Evolutionary conservation across 2,113 vertebrate genomes (phyloP), one percentile per base, ranked within the genome.

Genomic region (Diadophis punctatus): DNA sequence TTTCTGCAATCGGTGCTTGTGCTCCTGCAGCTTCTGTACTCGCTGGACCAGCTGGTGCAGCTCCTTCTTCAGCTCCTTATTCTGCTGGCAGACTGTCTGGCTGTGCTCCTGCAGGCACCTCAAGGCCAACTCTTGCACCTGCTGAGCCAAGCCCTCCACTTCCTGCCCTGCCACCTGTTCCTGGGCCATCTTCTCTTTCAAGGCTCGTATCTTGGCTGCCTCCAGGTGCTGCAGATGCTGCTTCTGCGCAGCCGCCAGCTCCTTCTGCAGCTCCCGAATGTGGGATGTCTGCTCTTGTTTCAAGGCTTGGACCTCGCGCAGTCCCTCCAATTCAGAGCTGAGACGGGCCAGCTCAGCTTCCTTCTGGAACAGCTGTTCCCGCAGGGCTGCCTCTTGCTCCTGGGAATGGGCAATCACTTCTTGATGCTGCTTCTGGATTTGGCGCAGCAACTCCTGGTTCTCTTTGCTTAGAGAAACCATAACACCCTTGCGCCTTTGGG

Each of bases 241-340:
- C 3, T 87, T 48, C 14, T 93, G 93, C 11, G 95, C 88, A 39
- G 93, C 63, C 86, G 48, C 89, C 88, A 96, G 90, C 91, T 98
- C 90, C 8, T 92, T 85, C 94, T 97, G 91, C 88, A 98, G 95
- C n/a, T 94, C 93, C 16, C 91, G 86, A 7, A 97, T 93, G 63
- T 93, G 95, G 27, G 51, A 49, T 27, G 95, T 56, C 93, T 98
- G 98, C 48, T 95, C 93, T 90, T 96, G 20, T 93, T 93, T 96
- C 86, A 97, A 90, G 7, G 90, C 89, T 34, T 87, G 56, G 14
- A 92, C 43, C 3, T 90, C 46, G 3, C 39, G 16, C 88, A 95
- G 16, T 7, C 87, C 93, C 10, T 92, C 11, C 55, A 97, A 58
- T 48, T 95, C 90, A 4, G 68, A 60, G 55, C 93, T 86, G 49